Conservation (phyloP, 2,797 vertebrate species). For the Poeciliopsis paucimaculata region DNA sequence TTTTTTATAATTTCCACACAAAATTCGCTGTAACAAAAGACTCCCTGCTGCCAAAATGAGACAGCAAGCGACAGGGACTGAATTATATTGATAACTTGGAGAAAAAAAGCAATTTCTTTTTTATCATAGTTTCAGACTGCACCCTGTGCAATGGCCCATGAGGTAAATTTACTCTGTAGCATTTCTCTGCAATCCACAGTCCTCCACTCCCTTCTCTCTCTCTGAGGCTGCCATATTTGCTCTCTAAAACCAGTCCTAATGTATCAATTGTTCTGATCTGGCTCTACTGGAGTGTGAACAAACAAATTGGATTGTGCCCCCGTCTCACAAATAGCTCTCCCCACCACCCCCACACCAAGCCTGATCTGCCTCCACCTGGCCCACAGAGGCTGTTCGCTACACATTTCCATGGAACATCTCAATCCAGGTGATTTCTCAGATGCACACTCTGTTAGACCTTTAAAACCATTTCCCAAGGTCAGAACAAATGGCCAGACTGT, state of each 20-base stretch:
- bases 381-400: constrained; percentile 45
- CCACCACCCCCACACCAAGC: neutral
- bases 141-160: constrained; percentile 67
- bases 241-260: constrained; percentile 73
- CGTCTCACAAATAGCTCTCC: constrained; percentile 63
- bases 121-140: constrained; percentile 73
- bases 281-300: constrained; percentile 74
- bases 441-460: constrained; percentile 40
- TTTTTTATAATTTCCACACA: constrained; percentile 35
- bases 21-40: constrained; percentile 66
- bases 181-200: constrained; percentile 56
- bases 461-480: constrained; percentile 72
- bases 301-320: constrained; percentile 74
- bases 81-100: constrained; percentile 70
- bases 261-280: constrained; percentile 78
- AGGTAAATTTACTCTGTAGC: constrained; percentile 72
- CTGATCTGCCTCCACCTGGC: constrained; percentile 49
- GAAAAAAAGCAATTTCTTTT: constrained; percentile 74
- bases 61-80: constrained; percentile 42
- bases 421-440: constrained; percentile 53
- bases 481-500: constrained; percentile 64
- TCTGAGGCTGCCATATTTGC: constrained; percentile 58
- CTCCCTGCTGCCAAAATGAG: constrained; percentile 54
- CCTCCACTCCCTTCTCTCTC: constrained; percentile 25
- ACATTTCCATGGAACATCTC: constrained; percentile 69